Base-by-base conservation (phyloP, 2,888 invertebrate genomes). In the Toxonevra muliebris region DNA sequence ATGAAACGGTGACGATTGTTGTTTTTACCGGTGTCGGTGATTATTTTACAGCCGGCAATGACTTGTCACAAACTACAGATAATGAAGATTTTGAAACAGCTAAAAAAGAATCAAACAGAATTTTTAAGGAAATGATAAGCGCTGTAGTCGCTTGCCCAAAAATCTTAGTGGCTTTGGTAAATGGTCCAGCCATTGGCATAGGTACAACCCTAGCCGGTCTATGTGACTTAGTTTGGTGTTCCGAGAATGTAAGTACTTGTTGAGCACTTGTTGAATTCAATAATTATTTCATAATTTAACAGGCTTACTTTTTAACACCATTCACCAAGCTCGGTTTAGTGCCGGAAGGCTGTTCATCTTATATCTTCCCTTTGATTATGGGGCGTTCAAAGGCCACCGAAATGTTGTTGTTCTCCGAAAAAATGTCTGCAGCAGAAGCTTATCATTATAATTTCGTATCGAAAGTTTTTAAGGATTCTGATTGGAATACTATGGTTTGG, bases 181-280 rank as follows among this genome's bases (percentile, higher is more conserved):
- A 98, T 87, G 98, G 98, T 1, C 97, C 97, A 53, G 95, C 96
- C 13, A 90, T 98, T 75, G 98, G 98, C 40, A 91, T 98, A 75
- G 83, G 83, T 9, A 71, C 77, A 11, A 98, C 98, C 0, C 90
- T 92, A 11, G 86, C 95, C 61, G 92, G 91, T 0, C 87, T 98
- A 1, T 96, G 92, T 86, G 98, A 98, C 87, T 87, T 94, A 67
- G 92, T 96, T 9, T 95, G 94, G 87, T 93, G 95, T 64, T 89
- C 91, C n/a, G 93, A 96, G 75, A 90, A 87, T 84, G 95, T 93
- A 84, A 12, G 19, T 13, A 43, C 12, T 11, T 17, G 17, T 17
- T 59, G 0, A 9, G 12, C 19, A 45, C 4, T 10, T 20, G 17
- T 61, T 30, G 40, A 40, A 8, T 57, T 57, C 30, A 30, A 12